Conservation (phyloP, 1,140 invertebrate genomes). For the Drosophila serrata region DNA sequence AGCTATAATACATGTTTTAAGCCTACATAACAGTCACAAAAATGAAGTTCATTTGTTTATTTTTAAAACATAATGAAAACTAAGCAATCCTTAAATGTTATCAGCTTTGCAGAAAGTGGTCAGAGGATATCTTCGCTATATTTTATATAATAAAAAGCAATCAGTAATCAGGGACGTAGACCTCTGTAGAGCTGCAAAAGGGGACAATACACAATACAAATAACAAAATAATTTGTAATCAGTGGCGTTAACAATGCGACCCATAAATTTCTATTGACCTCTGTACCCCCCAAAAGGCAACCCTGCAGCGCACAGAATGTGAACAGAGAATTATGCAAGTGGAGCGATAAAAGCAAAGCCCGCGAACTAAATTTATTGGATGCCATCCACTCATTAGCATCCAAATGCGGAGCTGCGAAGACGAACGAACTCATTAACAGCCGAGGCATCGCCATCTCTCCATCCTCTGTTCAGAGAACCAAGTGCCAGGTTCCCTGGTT, state of each 20-base stretch:
- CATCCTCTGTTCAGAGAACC: constrained; percentile 5
- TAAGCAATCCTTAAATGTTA: not conserved
- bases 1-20: not conserved
- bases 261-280: constrained; percentile 81
- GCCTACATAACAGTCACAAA: not conserved
- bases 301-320: constrained; percentile 49
- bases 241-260: constrained; percentile 77
- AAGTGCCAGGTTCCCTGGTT: constrained; percentile 22
- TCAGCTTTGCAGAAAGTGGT: not conserved
- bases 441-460: constrained; percentile 15
- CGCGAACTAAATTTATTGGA: constrained; percentile 82
- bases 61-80: not conserved
- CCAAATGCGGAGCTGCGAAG: constrained; percentile 73
- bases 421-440: constrained; percentile 80
- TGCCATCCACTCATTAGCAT: constrained; percentile 83
- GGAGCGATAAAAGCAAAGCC: constrained; percentile 81
- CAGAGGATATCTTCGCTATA: constrained; percentile 16
- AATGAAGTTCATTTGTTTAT: not conserved
- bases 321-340: constrained; percentile 73
- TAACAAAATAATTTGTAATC: constrained; percentile 71
- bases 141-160: constrained; percentile 11
- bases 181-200: constrained; percentile 12
- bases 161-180: constrained; percentile 28
- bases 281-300: constrained; percentile 50
- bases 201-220: constrained; percentile 35